phyloP scores from a whole-genome alignment of 1,140 invertebrate species.

The Dendrolimus kikuchii region DNA sequence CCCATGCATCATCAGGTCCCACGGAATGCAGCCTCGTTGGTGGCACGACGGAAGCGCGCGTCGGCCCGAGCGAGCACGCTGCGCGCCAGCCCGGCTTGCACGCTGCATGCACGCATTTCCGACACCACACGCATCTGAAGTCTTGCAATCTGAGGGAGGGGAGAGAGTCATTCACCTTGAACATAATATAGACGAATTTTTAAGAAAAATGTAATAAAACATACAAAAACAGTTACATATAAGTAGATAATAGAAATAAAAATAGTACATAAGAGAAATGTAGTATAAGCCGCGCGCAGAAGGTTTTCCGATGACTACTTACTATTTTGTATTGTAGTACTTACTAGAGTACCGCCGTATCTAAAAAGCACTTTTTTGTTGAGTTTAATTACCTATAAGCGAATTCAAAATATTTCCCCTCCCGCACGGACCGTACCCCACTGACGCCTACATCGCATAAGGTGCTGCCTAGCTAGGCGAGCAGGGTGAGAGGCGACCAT shows the following conservation, averaged over 20 bases:
- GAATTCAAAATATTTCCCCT: too few species aligned
- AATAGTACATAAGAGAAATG: too few species aligned
- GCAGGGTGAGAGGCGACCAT: too few species aligned
- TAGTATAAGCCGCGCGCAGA: too few species aligned
- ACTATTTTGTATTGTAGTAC: too few species aligned
- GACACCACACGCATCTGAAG: slow-evolving; percentile 97
- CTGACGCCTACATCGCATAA: too few species aligned
- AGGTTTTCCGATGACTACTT: too few species aligned
- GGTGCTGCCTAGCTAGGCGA: too few species aligned
- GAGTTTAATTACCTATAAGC: too few species aligned
- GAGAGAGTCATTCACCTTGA: not conserved
- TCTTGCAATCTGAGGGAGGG: slow-evolving; percentile 85
- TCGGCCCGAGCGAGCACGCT: slow-evolving; percentile 88
- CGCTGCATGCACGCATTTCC: slow-evolving; percentile 90
- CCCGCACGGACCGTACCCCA: too few species aligned
- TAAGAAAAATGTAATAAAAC: not conserved
- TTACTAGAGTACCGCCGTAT: too few species aligned
- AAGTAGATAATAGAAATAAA: not conserved
- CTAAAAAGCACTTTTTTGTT: too few species aligned
- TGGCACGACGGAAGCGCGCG: slow-evolving; percentile 92
- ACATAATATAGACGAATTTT: not conserved
- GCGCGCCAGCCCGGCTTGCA: slow-evolving; percentile 85
- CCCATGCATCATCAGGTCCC: slow-evolving; percentile 92
- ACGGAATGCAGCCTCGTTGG: slow-evolving; percentile 94
- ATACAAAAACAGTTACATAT: slow-evolving; percentile 2